Evolutionary conservation across 2,888 invertebrate species (phyloP).

Genomic region (Lagria hirta): DNA sequence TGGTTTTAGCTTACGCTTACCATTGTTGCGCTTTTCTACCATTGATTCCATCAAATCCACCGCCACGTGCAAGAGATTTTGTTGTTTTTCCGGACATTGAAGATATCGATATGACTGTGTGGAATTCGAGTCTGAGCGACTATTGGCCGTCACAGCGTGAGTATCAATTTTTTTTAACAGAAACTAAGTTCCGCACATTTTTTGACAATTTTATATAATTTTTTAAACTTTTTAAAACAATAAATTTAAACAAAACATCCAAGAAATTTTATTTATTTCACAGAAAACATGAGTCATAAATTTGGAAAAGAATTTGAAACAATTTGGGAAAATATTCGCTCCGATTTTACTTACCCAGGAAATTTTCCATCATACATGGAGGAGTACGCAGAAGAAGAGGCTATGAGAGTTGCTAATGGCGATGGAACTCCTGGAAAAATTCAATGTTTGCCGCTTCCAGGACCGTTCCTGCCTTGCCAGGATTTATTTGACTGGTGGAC

Average conservation of each 20-base stretch:
- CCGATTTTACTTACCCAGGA: slow-evolving; percentile 69
- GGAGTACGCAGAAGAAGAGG: slow-evolving; percentile 70
- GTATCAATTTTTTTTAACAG: too few relatives aligned
- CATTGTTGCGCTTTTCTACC: slow-evolving; percentile 92
- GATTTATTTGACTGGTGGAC: slow-evolving; percentile 99
- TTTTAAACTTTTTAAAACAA: too few relatives aligned
- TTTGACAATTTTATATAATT: too few relatives aligned
- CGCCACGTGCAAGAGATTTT: slow-evolving; percentile 61
- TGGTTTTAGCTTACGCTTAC: slow-evolving; percentile 91
- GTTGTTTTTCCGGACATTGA: slow-evolving; percentile 71
- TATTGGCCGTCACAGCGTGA: slow-evolving; percentile 82
- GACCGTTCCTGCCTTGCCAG: slow-evolving; percentile 93
- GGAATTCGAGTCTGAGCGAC: slow-evolving; percentile 78
- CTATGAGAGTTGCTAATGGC: slow-evolving; percentile 40
- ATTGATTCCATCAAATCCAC: slow-evolving; percentile 60
- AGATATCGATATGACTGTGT: slow-evolving; percentile 72
- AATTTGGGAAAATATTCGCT: slow-evolving; percentile 69
- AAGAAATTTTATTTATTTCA: too few relatives aligned
- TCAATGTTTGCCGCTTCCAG: slow-evolving; percentile 82
- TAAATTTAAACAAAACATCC: too few relatives aligned
- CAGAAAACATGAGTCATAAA: slow-evolving; percentile 73
- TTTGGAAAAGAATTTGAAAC: slow-evolving; percentile 71
- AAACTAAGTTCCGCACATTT: too few relatives aligned
- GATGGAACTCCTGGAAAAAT: slow-evolving; percentile 55
- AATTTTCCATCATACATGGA: slow-evolving; percentile 71